Percentiles rank a stretch among this genome's conserved stretches.
Evolutionary conservation across 2,888 invertebrate genomes (phyloP).

Genomic region (Cancer borealis): DNA sequence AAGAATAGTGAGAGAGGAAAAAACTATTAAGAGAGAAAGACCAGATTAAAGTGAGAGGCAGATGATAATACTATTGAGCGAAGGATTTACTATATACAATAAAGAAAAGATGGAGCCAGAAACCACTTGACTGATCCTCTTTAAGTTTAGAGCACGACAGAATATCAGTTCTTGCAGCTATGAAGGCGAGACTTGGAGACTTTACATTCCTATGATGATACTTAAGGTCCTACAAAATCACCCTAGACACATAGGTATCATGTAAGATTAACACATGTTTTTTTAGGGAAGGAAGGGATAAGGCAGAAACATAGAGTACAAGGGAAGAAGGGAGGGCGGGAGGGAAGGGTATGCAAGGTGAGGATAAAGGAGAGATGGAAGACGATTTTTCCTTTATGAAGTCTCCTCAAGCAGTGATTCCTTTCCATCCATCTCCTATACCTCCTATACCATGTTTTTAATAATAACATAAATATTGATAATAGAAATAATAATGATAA

Average conservation of each 20-base stretch:
- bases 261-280: not conserved
- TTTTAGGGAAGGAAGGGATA: not conserved
- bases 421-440: not conserved
- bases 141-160: not conserved
- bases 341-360: no score
- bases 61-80: no score
- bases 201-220: not conserved
- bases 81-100: no score
- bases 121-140: not conserved
- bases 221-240: not conserved
- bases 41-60: no score
- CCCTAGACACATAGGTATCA: not conserved
- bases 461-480: not conserved
- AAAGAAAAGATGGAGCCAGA: no score
- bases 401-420: no score
- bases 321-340: not conserved
- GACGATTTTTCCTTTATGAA: no score
- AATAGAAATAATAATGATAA: no score
- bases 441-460: not conserved
- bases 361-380: no score
- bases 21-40: no score
- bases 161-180: not conserved
- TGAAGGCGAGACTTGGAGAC: not conserved
- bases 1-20: no score
- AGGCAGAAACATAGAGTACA: no score